Conservation (phyloP, 1,140 invertebrate genomes). For the Archivesica marissinica region DNA sequence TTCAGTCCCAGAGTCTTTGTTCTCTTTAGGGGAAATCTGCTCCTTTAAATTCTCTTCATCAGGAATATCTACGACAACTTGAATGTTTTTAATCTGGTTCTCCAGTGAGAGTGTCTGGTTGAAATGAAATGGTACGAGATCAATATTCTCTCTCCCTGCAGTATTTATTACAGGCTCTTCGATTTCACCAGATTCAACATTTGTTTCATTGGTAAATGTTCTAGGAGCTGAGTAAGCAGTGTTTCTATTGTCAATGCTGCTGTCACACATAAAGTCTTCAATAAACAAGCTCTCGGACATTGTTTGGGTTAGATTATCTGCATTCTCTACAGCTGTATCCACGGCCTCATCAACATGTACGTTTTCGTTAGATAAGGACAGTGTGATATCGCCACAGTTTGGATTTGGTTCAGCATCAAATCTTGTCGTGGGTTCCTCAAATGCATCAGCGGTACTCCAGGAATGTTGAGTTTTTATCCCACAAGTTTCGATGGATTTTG, state of each 20-base stretch:
- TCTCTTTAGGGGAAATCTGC: constrained; percentile 58
- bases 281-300: not conserved
- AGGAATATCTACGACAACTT: constrained; percentile 53
- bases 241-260: constrained; percentile 22
- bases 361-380: constrained; percentile 3
- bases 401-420: not conserved
- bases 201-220: not conserved
- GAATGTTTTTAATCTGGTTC: constrained; percentile 45
- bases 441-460: not conserved
- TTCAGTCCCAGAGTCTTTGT: constrained; percentile 49
- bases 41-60: constrained; percentile 61
- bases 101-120: constrained; percentile 14
- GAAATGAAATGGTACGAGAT: not conserved
- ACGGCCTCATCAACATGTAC: not conserved
- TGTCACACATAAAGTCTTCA: constrained; percentile 4
- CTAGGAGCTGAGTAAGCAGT: not conserved
- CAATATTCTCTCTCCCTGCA: not conserved
- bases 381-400: not conserved
- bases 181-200: not conserved
- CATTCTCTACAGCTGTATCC: not conserved
- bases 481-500: constrained; percentile 43
- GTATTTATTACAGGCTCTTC: not conserved
- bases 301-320: not conserved
- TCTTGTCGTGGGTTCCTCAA: not conserved
- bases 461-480: constrained; percentile 18